phyloP scores from a whole-genome alignment of 1,140 invertebrate species.

The Sycophila sp. region DNA sequence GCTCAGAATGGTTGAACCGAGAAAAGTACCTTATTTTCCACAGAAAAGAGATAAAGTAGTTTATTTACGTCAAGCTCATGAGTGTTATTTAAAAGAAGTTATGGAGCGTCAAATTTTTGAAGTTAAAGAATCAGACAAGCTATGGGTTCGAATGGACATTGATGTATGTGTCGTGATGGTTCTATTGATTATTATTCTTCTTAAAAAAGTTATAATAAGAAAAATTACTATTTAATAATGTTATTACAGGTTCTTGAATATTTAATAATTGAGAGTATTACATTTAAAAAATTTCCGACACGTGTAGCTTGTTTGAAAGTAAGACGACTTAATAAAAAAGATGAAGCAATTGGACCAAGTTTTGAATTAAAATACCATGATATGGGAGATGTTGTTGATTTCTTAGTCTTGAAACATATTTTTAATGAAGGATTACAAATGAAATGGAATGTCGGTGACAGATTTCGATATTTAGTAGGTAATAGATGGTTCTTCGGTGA shows the following conservation, averaged over 20 bases:
- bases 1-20: slow-evolving; percentile 89
- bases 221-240: too few relatives aligned
- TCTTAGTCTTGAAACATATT: slow-evolving; percentile 90
- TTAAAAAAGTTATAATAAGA: too few relatives aligned
- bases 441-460: slow-evolving; percentile 83
- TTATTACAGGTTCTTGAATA: too few relatives aligned
- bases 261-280: too few relatives aligned
- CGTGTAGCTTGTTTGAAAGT: slow-evolving; percentile 88
- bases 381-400: slow-evolving; percentile 96
- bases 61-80: slow-evolving; percentile 92
- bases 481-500: slow-evolving; percentile 95
- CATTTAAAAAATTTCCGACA: too few relatives aligned
- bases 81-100: slow-evolving; percentile 88
- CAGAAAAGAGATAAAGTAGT: slow-evolving; percentile 97
- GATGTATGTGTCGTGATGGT: too few relatives aligned
- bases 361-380: slow-evolving; percentile 96
- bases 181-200: too few relatives aligned
- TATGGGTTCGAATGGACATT: too few relatives aligned
- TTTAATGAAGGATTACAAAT: slow-evolving; percentile 84
- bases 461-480: slow-evolving; percentile 94
- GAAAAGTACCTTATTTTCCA: slow-evolving; percentile 96
- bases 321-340: slow-evolving; percentile 77
- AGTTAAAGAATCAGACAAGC: slow-evolving; percentile 74
- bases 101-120: slow-evolving; percentile 86
- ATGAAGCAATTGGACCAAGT: slow-evolving; percentile 73